These are phyloP conservation scores for Rhogogaster chlorosoma DNA, from an alignment of 2,888 invertebrate genomes.

Conservation along the genomic window DNA sequence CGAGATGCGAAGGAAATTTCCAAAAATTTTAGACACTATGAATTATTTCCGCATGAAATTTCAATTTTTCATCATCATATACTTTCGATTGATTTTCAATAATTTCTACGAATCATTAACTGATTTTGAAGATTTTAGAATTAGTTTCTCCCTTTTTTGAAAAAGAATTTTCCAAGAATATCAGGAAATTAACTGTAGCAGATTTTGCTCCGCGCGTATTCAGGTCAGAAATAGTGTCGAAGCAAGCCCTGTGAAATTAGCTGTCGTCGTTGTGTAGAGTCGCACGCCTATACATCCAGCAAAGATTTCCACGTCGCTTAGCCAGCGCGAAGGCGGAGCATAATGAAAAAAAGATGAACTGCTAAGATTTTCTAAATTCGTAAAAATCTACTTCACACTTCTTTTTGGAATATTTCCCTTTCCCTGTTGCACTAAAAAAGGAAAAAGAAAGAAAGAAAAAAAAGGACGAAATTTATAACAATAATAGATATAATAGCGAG, in stretches of 20 bases:
- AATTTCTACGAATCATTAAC: neutral
- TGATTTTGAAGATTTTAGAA: neutral
- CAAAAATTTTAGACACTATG: neutral
- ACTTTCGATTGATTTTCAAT: neutral
- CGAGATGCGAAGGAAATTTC: neutral
- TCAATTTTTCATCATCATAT: neutral
- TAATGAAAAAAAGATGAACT: neutral
- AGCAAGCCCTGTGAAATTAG: conserved; percentile 22
- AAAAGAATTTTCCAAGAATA: neutral
- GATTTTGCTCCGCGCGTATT: neutral
- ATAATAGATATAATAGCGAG: neutral
- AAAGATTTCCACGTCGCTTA: conserved; percentile 37
- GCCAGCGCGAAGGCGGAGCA: neutral
- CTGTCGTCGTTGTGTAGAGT: neutral
- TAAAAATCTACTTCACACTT: neutral
- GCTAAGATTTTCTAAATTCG: neutral
- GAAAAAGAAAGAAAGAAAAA: neutral
- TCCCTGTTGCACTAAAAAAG: neutral
- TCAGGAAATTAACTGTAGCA: neutral
- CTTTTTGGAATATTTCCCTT: neutral
- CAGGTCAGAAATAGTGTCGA: neutral
- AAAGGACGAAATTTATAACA: neutral
- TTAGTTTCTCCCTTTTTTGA: neutral
- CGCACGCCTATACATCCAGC: neutral
- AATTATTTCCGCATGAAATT: neutral